A percentile compares a stretch with the other conserved stretches of the same genome.
Conservation (phyloP, 2,113 vertebrate genomes). For the Microtus ochrogaster region DNA sequence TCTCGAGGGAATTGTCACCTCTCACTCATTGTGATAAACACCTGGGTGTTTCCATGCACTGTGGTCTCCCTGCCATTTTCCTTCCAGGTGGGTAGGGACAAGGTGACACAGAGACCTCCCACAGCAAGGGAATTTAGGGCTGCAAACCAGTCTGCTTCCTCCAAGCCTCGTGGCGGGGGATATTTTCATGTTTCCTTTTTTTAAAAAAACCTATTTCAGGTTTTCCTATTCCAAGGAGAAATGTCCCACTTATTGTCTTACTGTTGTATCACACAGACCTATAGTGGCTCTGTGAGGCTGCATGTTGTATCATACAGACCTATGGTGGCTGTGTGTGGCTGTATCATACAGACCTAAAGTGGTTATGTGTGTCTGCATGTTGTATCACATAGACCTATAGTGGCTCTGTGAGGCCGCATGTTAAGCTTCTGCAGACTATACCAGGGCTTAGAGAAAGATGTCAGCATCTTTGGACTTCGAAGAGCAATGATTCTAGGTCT, state of each 20-base stretch:
- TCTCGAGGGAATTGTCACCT: not conserved
- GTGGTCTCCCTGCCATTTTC: not conserved
- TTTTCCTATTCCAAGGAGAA: not conserved
- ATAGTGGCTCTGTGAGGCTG: no score
- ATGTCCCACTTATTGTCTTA: not conserved
- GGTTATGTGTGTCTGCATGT: no score
- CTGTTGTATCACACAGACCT: not conserved
- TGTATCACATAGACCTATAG: not conserved
- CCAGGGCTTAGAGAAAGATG: not conserved
- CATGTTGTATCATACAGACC: not conserved
- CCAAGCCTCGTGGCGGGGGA: not conserved
- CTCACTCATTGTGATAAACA: not conserved
- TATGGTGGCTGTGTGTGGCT: not conserved
- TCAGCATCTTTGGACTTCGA: not conserved
- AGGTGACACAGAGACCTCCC: not conserved
- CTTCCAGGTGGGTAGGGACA: not conserved
- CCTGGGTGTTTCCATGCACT: not conserved
- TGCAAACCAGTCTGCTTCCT: conserved; percentile 4
- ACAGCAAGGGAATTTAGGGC: not conserved
- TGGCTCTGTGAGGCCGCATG: not conserved
- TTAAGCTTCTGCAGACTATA: not conserved
- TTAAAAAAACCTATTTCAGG: fast-evolving
- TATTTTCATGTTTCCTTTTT: conserved; percentile 15
- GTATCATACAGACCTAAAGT: no score
- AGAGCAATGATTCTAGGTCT: not conserved